Percentiles rank a stretch among this genome's conserved stretches.
Evolutionary conservation across 2,888 invertebrate species (phyloP).

Genomic region (Aspidapion aeneum): DNA sequence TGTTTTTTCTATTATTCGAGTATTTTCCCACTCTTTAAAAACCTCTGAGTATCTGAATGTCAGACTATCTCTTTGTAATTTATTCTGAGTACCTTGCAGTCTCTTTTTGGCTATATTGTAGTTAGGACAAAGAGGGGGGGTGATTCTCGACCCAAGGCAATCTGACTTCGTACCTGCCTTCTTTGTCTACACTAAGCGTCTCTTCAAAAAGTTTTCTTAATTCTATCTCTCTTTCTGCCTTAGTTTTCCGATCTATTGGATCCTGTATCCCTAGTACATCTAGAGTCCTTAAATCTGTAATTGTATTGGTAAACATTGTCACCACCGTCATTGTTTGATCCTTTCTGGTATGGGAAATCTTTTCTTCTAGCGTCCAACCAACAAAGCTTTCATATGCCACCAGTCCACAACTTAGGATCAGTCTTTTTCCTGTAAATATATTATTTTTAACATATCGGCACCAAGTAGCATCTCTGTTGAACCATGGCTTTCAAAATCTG

Average conservation of each 20-base stretch:
- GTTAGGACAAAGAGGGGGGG: slow-evolving; percentile 15
- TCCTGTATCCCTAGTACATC: too few species aligned
- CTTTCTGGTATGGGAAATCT: not conserved
- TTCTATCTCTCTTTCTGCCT: slow-evolving; percentile 3
- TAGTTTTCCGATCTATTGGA: too few species aligned
- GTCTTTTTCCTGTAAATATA: slow-evolving; percentile 17
- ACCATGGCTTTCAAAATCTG: not conserved
- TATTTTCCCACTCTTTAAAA: slow-evolving; percentile 19
- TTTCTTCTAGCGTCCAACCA: slow-evolving; percentile 18
- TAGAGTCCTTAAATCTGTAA: not conserved
- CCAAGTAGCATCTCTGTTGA: slow-evolving; percentile 14
- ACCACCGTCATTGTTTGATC: not conserved
- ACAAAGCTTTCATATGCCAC: slow-evolving; percentile 15
- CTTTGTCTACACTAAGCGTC: slow-evolving; percentile 12
- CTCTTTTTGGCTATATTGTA: slow-evolving; percentile 18
- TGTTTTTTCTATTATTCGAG: slow-evolving; percentile 20
- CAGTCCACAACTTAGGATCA: slow-evolving; percentile 18
- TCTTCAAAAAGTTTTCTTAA: slow-evolving; percentile 17
- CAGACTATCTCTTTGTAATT: not conserved
- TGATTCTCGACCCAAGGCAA: slow-evolving; percentile 22
- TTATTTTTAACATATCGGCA: slow-evolving; percentile 14
- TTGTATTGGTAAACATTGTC: not conserved
- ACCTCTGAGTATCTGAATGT: slow-evolving; percentile 13
- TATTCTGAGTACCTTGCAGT: slow-evolving; percentile 10
- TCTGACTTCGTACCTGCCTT: slow-evolving; percentile 23